Evolutionary conservation across 2,888 invertebrate genomes (phyloP).

Genomic region (Bursaphelenchus okinawaensis): DNA sequence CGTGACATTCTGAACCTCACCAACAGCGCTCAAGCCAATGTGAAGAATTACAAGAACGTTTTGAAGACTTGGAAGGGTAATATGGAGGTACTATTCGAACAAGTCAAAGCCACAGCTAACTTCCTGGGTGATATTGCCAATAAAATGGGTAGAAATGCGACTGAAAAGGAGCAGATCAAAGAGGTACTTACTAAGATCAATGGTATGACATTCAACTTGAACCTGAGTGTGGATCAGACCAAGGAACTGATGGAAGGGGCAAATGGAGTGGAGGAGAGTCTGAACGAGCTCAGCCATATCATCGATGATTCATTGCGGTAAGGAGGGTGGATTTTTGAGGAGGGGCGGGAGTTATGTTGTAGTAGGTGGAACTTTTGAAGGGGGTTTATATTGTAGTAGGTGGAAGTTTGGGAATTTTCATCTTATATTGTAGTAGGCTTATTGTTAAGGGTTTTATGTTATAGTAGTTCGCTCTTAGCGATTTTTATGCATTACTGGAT

Average conservation of each 20-base stretch:
- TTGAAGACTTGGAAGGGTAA: background rate
- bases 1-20: background rate
- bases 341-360: no score
- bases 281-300: background rate
- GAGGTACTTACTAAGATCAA: background rate
- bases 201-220: background rate
- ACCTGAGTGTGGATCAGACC: background rate
- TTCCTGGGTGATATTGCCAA: background rate
- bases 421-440: no score
- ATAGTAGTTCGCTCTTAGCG: no score
- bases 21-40: background rate
- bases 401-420: no score
- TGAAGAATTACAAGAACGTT: background rate
- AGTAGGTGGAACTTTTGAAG: background rate
- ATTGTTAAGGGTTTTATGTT: no score
- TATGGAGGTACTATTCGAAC: background rate
- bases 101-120: background rate
- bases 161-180: background rate
- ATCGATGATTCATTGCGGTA: background rate
- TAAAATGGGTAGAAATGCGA: background rate
- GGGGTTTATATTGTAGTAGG: no score
- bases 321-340: background rate
- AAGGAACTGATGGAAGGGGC: background rate
- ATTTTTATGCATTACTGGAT: no score
- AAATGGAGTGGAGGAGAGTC: background rate